phyloP scores from a whole-genome alignment of 2,113 vertebrate species.

The Percopsis transmontana region DNA sequence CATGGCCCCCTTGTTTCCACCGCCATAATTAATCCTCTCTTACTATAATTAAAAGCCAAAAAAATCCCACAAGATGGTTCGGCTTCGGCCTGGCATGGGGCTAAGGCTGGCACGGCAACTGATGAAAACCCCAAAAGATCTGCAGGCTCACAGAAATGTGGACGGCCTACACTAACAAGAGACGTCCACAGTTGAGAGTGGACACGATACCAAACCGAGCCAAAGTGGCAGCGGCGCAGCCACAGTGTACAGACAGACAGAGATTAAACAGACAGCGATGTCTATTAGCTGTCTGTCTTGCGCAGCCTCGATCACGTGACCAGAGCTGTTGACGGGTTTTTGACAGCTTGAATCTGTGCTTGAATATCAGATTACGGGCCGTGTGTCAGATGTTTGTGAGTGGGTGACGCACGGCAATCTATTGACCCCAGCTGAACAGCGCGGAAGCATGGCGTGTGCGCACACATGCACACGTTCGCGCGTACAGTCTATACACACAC shows the following conservation, averaged over 20 bases:
- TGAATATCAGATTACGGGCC: not conserved
- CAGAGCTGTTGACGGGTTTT: not conserved
- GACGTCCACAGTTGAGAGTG: not conserved
- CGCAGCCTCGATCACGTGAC: not conserved
- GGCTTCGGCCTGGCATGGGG: conserved; percentile 67
- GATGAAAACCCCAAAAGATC: conserved; percentile 64
- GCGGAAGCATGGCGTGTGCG: conserved; percentile 10
- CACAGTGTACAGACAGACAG: not conserved
- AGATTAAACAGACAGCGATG: conserved; percentile 9
- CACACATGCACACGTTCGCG: conserved; percentile 11
- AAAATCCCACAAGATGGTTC: conserved; percentile 80
- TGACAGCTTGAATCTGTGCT: conserved; percentile 18
- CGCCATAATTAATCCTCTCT: conserved; percentile 83
- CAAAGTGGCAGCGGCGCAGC: too few species aligned
- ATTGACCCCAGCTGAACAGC: conserved; percentile 3
- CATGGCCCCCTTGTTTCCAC: conserved; percentile 79
- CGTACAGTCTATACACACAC: conserved; percentile 11
- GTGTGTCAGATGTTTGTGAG: conserved; percentile 35
- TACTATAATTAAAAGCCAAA: conserved; percentile 84
- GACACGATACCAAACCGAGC: too few species aligned
- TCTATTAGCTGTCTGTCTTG: too few species aligned
- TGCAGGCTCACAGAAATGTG: conserved; percentile 30
- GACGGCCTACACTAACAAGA: conserved; percentile 5
- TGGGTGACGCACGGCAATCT: conserved; percentile 36
- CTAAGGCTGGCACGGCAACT: conserved; percentile 72